Conservation (phyloP, 2,888 invertebrate genomes). For the Halictus quadricinctus region DNA sequence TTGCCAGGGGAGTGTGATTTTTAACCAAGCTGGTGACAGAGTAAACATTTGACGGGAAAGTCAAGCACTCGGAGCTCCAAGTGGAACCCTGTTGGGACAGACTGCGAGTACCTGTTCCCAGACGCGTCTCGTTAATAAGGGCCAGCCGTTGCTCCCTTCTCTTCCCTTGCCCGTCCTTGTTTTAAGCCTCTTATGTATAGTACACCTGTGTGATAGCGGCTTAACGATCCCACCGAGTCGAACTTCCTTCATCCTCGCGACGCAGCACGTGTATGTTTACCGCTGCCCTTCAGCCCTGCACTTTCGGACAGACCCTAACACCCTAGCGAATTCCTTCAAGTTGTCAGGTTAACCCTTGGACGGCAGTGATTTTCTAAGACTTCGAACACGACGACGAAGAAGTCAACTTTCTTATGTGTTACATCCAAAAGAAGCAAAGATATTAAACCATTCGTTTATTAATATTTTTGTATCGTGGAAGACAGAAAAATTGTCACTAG, state of each 20-base stretch:
- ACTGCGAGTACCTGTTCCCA: slow-evolving; percentile 24
- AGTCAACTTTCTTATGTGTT: background rate
- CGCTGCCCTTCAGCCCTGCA: background rate
- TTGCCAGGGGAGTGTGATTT: background rate
- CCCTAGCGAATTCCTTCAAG: slow-evolving; percentile 2
- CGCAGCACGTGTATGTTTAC: slow-evolving; percentile 17
- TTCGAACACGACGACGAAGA: background rate
- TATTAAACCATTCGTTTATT: background rate
- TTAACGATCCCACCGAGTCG: slow-evolving; percentile 44
- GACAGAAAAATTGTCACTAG: no score
- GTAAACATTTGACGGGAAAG: background rate
- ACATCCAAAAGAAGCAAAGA: background rate
- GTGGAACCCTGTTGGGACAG: background rate
- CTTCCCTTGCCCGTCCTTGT: slow-evolving; percentile 15
- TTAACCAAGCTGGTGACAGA: background rate
- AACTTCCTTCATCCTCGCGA: slow-evolving; percentile 26
- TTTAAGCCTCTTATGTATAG: slow-evolving; percentile 48
- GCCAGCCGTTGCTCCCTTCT: slow-evolving; percentile 14
- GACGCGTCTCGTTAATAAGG: slow-evolving; percentile 50
- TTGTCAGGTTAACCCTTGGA: background rate
- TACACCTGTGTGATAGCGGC: slow-evolving; percentile 36
- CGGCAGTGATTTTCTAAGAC: background rate
- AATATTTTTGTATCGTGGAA: no score
- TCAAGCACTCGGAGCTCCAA: background rate
- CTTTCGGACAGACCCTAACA: background rate